Conservation (phyloP, 2,888 invertebrate species). For the Charanyca ferruginea region DNA sequence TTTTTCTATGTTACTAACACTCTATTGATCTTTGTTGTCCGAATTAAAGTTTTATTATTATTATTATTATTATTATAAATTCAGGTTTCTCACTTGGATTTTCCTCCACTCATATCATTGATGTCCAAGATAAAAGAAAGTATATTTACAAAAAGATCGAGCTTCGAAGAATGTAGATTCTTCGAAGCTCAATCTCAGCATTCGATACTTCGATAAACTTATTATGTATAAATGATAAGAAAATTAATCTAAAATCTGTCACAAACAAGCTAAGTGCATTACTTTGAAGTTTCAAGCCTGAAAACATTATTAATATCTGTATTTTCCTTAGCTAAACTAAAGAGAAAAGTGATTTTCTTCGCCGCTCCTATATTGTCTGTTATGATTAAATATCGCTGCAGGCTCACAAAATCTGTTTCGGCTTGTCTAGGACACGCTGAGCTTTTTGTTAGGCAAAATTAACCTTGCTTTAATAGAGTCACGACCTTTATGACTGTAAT, state of each 20-base stretch:
- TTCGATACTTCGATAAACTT: too few relatives aligned
- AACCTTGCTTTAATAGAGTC: background rate
- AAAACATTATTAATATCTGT: slow-evolving; percentile 23
- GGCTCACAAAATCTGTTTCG: slow-evolving; percentile 17
- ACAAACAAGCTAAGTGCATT: slow-evolving; percentile 1
- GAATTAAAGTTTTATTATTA: too few relatives aligned
- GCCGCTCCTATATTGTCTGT: slow-evolving; percentile 17
- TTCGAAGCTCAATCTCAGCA: too few relatives aligned
- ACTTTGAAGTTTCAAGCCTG: slow-evolving; percentile 1
- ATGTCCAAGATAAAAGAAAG: too few relatives aligned
- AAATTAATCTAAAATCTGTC: background rate
- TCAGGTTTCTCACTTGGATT: too few relatives aligned
- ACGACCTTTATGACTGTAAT: background rate
- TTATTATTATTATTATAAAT: too few relatives aligned
- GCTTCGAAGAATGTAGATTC: too few relatives aligned
- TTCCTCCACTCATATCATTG: too few relatives aligned
- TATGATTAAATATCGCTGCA: slow-evolving; percentile 41
- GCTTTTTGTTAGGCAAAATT: slow-evolving; percentile 9
- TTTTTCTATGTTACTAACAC: too few relatives aligned
- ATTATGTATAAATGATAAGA: too few relatives aligned
- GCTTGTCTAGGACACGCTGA: slow-evolving; percentile 2
- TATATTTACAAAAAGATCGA: too few relatives aligned
- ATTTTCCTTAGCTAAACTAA: slow-evolving; percentile 32
- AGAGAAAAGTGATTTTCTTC: slow-evolving; percentile 34
- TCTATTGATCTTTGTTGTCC: too few relatives aligned